These are phyloP conservation scores for Gymnarchus niloticus DNA, from an alignment of 2,113 vertebrate species.

Conservation along the genomic window DNA sequence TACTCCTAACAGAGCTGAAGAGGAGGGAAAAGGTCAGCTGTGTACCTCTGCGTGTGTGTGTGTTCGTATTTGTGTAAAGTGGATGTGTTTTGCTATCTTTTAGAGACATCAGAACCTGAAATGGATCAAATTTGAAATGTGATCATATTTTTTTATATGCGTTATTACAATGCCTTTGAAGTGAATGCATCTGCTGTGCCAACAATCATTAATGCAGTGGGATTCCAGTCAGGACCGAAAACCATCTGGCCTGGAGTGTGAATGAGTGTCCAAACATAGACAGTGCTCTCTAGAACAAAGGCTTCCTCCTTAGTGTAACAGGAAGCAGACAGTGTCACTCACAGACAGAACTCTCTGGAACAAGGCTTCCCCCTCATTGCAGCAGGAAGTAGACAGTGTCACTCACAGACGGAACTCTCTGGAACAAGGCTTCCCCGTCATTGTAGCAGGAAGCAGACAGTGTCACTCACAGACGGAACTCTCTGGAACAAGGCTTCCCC, in stretches of 20 bases:
- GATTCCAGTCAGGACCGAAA: background rate
- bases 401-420: background rate
- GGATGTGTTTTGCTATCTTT: background rate
- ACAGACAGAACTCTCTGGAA: background rate
- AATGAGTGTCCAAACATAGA: background rate
- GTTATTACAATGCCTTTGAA: background rate
- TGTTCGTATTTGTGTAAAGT: background rate
- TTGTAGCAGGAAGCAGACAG: background rate
- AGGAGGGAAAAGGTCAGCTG: background rate
- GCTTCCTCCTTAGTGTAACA: background rate
- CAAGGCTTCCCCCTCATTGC: background rate
- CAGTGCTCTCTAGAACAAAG: background rate
- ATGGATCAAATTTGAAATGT: background rate
- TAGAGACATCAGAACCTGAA: background rate
- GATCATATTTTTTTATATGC: too few relatives aligned
- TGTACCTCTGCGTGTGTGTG: background rate
- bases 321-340: background rate
- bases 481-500: background rate
- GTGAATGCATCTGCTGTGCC: background rate
- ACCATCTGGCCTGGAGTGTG: conserved; percentile 3
- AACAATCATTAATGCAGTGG: background rate
- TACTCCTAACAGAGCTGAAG: conserved; percentile 21
- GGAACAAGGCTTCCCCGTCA: background rate
- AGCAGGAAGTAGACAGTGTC: background rate
- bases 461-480: too few relatives aligned